phyloP scores from a whole-genome alignment of 2,113 vertebrate species.

The Corythornis cristatus region DNA sequence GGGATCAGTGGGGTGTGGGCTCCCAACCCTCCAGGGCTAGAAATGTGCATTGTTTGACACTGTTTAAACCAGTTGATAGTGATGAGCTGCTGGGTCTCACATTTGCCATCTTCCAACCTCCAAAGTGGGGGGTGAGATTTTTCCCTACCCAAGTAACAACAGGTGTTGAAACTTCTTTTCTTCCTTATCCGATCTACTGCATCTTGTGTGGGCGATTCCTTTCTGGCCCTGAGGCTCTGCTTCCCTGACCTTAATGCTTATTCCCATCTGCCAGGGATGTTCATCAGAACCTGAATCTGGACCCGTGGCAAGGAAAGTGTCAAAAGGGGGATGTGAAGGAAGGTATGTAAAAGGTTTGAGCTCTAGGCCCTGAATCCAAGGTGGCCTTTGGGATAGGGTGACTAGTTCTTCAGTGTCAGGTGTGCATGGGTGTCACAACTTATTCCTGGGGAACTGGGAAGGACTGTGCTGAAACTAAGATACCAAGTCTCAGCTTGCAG shows the following conservation, averaged over 20 bases:
- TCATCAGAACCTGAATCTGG: slow-evolving; percentile 16
- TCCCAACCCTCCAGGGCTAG: background rate
- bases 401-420: background rate
- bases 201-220: accelerated
- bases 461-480: no score
- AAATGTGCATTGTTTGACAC: background rate
- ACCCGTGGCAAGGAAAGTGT: background rate
- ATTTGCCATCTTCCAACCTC: accelerated
- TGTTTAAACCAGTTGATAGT: background rate
- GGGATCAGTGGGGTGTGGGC: background rate
- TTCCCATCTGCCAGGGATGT: background rate
- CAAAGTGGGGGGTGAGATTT: background rate
- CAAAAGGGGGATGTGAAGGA: background rate
- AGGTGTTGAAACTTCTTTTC: background rate
- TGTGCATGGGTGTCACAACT: background rate
- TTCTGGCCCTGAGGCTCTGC: accelerated
- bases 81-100: background rate
- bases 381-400: background rate
- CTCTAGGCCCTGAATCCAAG: background rate
- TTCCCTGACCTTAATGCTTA: background rate
- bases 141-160: background rate
- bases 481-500: background rate
- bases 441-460: background rate
- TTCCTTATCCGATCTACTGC: background rate
- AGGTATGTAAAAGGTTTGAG: background rate